Evolutionary conservation across 1,140 invertebrate genomes (phyloP).

Genomic region (Atta cephalotes): DNA sequence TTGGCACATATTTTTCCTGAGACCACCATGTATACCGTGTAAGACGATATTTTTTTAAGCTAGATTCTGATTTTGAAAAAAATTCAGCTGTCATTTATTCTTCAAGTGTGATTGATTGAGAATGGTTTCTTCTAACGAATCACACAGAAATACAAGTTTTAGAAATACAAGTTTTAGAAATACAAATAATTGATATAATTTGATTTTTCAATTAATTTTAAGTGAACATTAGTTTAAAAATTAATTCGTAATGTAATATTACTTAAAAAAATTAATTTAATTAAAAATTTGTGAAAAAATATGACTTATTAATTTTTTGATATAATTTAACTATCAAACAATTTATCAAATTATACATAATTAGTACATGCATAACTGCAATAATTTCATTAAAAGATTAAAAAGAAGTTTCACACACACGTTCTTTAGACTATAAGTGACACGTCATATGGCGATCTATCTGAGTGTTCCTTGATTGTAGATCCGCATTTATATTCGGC

Average conservation of each 20-base stretch:
- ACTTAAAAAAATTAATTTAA: not conserved
- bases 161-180: not conserved
- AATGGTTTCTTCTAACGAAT: not conserved
- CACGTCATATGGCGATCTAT: not conserved
- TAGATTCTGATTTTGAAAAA: not conserved
- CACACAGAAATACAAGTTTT: not conserved
- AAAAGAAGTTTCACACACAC: not conserved
- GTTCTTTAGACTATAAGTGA: not conserved
- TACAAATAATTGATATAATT: conserved; percentile 4
- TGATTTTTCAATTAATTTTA: not conserved
- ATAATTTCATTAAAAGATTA: not conserved
- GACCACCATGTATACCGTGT: not conserved
- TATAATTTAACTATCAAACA: conserved; percentile 4
- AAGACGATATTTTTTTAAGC: conserved; percentile 4
- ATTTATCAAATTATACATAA: not conserved
- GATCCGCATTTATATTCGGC: conserved; percentile 54
- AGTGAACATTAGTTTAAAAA: not conserved
- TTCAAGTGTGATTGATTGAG: not conserved
- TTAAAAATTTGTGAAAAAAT: not conserved
- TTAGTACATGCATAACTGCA: not conserved
- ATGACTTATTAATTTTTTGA: not conserved
- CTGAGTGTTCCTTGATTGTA: conserved; percentile 13
- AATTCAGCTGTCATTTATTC: not conserved
- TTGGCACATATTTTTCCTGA: not conserved
- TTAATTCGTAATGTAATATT: not conserved